Evolutionary conservation across 1,140 invertebrate genomes (phyloP).

Genomic region (Aleiodes sp.): DNA sequence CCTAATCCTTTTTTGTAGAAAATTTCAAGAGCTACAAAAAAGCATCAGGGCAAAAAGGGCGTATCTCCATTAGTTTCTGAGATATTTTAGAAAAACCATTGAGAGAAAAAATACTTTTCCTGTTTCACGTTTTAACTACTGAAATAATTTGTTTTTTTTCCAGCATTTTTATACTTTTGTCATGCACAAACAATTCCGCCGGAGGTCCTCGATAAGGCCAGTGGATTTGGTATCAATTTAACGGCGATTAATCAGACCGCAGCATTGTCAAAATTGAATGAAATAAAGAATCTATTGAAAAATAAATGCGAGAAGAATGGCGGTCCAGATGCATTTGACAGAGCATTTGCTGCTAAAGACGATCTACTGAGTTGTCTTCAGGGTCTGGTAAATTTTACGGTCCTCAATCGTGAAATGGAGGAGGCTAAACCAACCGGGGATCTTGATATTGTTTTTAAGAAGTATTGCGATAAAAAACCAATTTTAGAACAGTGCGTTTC

Average conservation of each 20-base stretch:
- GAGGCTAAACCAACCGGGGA: slow-evolving; percentile 69
- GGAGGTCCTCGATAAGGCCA: not conserved
- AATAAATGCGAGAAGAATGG: slow-evolving; percentile 64
- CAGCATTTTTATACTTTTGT: not conserved
- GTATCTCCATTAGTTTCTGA: too few species aligned
- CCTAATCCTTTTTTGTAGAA: too few species aligned
- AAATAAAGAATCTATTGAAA: slow-evolving; percentile 51
- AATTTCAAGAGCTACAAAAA: too few species aligned
- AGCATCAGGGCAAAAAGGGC: too few species aligned
- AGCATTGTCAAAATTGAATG: not conserved
- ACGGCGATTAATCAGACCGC: not conserved
- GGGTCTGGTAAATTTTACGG: slow-evolving; percentile 64
- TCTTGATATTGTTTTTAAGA: slow-evolving; percentile 74
- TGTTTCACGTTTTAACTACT: too few species aligned
- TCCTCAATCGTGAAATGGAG: slow-evolving; percentile 71
- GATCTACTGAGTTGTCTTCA: slow-evolving; percentile 62
- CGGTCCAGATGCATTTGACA: slow-evolving; percentile 46
- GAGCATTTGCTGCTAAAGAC: slow-evolving; percentile 48
- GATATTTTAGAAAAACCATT: too few species aligned
- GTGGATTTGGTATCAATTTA: not conserved
- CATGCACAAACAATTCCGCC: not conserved
- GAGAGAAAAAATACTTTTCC: too few species aligned
- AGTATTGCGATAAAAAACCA: slow-evolving; percentile 74
- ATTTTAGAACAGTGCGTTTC: slow-evolving; percentile 70
- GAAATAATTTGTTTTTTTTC: too few species aligned